Base-by-base conservation (phyloP, 1,140 invertebrate species). In the Reticulitermes speratus region DNA sequence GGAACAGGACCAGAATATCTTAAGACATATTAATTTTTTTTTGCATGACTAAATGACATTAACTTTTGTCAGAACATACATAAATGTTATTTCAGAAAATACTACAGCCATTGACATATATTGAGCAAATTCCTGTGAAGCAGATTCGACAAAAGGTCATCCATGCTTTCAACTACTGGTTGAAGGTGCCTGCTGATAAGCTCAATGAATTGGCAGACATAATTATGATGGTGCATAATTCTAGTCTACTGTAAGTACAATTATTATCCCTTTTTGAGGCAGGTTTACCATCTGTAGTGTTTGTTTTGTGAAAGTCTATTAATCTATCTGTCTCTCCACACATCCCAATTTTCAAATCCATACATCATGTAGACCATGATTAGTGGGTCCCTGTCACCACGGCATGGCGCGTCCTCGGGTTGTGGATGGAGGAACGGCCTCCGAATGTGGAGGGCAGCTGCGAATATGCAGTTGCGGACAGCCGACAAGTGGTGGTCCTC, bases 201-300 rank as follows among this genome's bases (percentile, higher is more conserved):
- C 91, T 98, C 9, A 90, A 93, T 44, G 93, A 94, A 81, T 96
- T 99, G 88, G 95, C 94, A 81, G 96, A 98, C 89, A 97, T 99
- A 88, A 95, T 98, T 44, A 96, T 99, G 92, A 97, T 99, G 94
- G 93, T 99, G 16, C 98, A 99, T 90, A 99, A 99, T 93, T 96
- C 98, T 84, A 99, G 97, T 92, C 94, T 99, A 83, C 91, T 99
- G 97, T 98, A 94, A 96, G 96, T 96, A 88, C 38, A 21, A 12
- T 30, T n/a, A 38, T 38, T 75, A 75, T 30, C 25, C n/a, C 65
- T 75, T 25, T 0, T 55, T 84, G 25, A 45, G n/a, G 44, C 12
- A 32, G 25, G 44, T 32, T 38, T 45, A 44, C 25, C n/a, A 11
- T 44, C 12, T 84, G 83, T 44, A n/a, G n/a, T 32, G 44, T 32